Percentiles rank a stretch among this genome's conserved stretches.
Evolutionary conservation across 2,797 vertebrate species (phyloP).

Genomic region (Allobates femoralis): DNA sequence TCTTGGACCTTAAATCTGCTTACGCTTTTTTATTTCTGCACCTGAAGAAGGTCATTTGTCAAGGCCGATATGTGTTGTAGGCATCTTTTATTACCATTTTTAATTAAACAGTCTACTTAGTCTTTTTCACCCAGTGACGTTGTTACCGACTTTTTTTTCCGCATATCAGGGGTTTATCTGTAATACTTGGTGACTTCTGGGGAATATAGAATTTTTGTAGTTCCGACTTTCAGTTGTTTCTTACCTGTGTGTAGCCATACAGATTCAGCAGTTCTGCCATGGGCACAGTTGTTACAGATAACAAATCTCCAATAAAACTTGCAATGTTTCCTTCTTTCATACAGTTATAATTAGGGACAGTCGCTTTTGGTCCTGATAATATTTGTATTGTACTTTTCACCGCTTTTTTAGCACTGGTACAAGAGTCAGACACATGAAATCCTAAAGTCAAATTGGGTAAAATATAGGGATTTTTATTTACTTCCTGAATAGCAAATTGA

Average conservation of each 20-base stretch:
- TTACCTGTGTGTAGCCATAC: conserved; percentile 41
- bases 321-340: background rate
- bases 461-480: conserved; percentile 29
- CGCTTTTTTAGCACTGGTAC: conserved; percentile 7
- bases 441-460: conserved; percentile 44
- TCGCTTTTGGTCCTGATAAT: background rate
- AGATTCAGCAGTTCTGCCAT: conserved; percentile 31
- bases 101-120: too few species aligned
- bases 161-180: too few species aligned
- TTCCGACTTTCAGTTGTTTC: too few species aligned
- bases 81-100: too few species aligned
- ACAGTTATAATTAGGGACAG: conserved; percentile 32
- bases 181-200: too few species aligned
- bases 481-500: conserved; percentile 33
- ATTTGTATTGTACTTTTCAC: conserved; percentile 26
- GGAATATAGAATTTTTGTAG: too few species aligned
- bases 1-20: too few species aligned
- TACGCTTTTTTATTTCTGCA: too few species aligned
- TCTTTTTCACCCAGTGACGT: too few species aligned
- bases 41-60: too few species aligned
- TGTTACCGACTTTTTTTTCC: too few species aligned
- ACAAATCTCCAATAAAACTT: conserved; percentile 42
- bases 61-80: too few species aligned
- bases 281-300: conserved; percentile 19
- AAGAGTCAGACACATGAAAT: conserved; percentile 36